Conservation (phyloP, 2,797 vertebrate species). For the Rhynchonycteris naso region DNA sequence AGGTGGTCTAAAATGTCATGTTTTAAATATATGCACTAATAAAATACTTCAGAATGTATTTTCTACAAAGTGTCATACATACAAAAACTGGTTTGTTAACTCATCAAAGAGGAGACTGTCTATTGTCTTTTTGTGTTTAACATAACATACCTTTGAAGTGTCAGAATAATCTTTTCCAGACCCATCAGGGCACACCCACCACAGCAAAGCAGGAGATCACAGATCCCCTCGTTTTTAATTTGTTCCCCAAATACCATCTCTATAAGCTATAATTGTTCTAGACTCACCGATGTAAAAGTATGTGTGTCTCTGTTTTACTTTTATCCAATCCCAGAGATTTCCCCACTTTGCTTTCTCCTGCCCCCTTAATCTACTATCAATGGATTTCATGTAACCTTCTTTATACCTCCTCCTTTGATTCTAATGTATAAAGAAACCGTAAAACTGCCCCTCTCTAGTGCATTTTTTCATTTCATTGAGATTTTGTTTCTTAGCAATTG, state of each 20-base stretch:
- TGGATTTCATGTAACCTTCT: background rate
- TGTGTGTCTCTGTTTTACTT: background rate
- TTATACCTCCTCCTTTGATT: background rate
- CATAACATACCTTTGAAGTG: background rate
- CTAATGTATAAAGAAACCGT: background rate
- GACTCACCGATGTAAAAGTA: background rate
- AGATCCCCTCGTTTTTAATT: background rate
- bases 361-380: background rate
- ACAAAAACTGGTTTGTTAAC: background rate
- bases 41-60: conserved; percentile 18
- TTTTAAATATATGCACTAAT: background rate
- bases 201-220: background rate
- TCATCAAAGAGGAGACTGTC: background rate
- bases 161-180: background rate
- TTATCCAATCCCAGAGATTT: background rate
- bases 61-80: background rate
- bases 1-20: background rate
- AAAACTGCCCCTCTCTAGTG: background rate
- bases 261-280: background rate
- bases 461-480: background rate
- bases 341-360: background rate
- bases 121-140: background rate
- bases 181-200: background rate
- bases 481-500: background rate
- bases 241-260: background rate